Evolutionary conservation across 2,797 vertebrate genomes (phyloP).

Genomic region (Myotis findleyi): DNA sequence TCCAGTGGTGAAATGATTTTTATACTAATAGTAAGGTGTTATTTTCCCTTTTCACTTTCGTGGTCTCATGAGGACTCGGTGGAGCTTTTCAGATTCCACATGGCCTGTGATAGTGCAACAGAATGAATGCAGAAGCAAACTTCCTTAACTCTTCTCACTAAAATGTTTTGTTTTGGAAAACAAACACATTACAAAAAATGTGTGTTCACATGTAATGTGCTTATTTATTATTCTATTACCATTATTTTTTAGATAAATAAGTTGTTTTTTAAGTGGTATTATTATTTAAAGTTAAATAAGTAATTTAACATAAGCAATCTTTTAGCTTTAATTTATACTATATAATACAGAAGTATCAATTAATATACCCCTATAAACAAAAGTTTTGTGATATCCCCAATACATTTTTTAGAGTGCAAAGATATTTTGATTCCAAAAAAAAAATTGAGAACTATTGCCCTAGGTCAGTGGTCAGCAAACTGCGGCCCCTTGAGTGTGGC

Average conservation of each 20-base stretch:
- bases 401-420: background rate
- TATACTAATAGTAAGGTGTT: background rate
- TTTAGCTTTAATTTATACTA: background rate
- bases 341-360: background rate
- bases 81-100: background rate
- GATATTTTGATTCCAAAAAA: background rate
- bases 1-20: background rate
- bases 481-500: too few relatives aligned
- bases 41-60: background rate
- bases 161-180: conserved; percentile 11
- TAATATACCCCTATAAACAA: background rate
- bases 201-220: background rate
- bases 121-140: background rate
- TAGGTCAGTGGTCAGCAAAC: background rate
- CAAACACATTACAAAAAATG: background rate
- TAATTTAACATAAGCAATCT: background rate
- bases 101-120: background rate
- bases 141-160: background rate
- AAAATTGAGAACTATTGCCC: background rate
- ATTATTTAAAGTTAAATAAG: background rate
- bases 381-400: background rate
- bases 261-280: background rate
- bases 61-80: background rate
- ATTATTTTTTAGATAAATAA: background rate
- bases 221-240: background rate